Evolutionary conservation across 1,140 invertebrate genomes (phyloP).

Genomic region (Hylaeus volcanicus): DNA sequence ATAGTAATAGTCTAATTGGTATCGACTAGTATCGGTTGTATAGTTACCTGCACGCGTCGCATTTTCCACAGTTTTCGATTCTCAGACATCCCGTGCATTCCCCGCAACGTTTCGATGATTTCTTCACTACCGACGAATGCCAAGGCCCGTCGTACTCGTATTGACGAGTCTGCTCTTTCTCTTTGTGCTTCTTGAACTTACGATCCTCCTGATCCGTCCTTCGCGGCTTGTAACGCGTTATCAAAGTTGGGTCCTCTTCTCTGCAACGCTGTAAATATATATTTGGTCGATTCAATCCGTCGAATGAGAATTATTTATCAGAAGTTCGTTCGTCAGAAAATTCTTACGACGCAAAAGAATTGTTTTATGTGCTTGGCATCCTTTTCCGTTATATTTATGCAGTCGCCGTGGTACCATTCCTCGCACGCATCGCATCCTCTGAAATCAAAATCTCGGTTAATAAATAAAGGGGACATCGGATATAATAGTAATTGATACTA

Average conservation of each 20-base stretch:
- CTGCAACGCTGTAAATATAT: constrained; percentile 83
- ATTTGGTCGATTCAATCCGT: neutral
- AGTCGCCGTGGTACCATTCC: constrained; percentile 99
- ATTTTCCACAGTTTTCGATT: constrained; percentile 92
- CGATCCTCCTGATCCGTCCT: constrained; percentile 83
- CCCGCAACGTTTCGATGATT: constrained; percentile 86
- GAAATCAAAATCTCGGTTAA: constrained; percentile 44
- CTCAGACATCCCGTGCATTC: constrained; percentile 91
- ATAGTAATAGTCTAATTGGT: too few relatives aligned
- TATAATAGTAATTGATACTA: neutral
- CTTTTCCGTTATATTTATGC: constrained; percentile 96
- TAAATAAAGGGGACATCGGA: neutral
- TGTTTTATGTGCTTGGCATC: constrained; percentile 96
- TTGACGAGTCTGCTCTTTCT: constrained; percentile 70
- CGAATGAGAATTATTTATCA: neutral
- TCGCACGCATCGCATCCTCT: constrained; percentile 98
- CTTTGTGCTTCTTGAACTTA: constrained; percentile 75
- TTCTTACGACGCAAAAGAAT: constrained; percentile 90
- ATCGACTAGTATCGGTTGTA: too few relatives aligned
- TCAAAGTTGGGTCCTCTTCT: constrained; percentile 90
- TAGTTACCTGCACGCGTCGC: constrained; percentile 88
- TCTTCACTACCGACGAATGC: constrained; percentile 70
- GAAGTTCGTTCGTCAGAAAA: neutral
- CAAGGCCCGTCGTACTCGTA: constrained; percentile 74
- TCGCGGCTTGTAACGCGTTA: constrained; percentile 89